phyloP scores from a whole-genome alignment of 2,113 vertebrate genomes.

The Dicaeum eximium region DNA sequence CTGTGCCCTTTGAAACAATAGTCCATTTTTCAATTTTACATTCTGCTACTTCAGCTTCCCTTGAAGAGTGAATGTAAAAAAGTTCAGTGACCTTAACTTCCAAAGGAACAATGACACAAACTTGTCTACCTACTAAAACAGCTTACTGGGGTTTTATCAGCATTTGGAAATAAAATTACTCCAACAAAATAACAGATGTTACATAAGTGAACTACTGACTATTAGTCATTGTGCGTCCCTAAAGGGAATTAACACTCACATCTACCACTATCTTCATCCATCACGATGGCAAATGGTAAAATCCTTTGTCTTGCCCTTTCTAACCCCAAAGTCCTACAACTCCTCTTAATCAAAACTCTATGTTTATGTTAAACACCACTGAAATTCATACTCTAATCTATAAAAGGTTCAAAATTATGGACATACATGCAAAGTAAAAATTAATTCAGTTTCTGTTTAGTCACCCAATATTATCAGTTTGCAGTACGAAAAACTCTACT shows the following conservation, averaged over 20 bases:
- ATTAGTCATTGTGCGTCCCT: slow-evolving; percentile 74
- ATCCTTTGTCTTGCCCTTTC: slow-evolving; percentile 13
- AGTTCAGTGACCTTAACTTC: slow-evolving; percentile 76
- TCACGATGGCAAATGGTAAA: slow-evolving; percentile 64
- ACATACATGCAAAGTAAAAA: background rate
- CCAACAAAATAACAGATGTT: slow-evolving; percentile 79
- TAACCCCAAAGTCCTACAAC: background rate
- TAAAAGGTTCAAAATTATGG: background rate
- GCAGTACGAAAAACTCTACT: background rate
- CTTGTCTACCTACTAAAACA: slow-evolving; percentile 80
- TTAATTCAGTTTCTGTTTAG: background rate
- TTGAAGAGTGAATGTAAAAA: slow-evolving; percentile 73
- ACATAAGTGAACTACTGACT: slow-evolving; percentile 72
- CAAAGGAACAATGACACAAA: slow-evolving; percentile 72
- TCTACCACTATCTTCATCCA: slow-evolving; percentile 69
- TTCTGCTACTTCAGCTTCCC: slow-evolving; percentile 87
- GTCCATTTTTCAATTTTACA: slow-evolving; percentile 81
- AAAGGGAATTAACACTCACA: slow-evolving; percentile 61
- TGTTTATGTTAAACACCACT: background rate
- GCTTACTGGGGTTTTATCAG: slow-evolving; percentile 78
- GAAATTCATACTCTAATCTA: background rate
- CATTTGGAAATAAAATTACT: slow-evolving; percentile 79
- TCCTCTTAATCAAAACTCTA: background rate
- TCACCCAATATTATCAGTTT: background rate
- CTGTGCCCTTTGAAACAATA: slow-evolving; percentile 66